These are phyloP conservation scores for Hymenopus coronatus DNA, from an alignment of 2,888 invertebrate genomes.

Conservation along the genomic window DNA sequence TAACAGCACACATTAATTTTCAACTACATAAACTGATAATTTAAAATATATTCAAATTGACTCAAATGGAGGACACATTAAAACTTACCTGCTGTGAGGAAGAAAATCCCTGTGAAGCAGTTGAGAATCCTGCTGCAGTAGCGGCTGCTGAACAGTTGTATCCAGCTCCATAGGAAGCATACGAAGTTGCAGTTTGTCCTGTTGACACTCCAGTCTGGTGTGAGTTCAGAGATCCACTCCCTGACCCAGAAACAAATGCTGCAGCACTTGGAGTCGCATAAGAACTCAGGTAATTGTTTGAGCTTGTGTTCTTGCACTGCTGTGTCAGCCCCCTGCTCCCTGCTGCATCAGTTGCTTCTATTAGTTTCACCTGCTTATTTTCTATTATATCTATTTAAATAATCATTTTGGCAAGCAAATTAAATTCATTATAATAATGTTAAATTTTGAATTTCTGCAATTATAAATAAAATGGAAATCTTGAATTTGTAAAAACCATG, in stretches of 20 bases:
- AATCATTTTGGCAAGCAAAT: too few species aligned
- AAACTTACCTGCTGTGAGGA: conserved; percentile 55
- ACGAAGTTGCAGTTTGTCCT: conserved; percentile 50
- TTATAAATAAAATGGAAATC: too few species aligned
- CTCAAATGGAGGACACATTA: not conserved
- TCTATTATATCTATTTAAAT: too few species aligned
- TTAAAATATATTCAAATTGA: too few species aligned
- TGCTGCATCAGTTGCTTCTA: not conserved
- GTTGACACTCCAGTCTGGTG: conserved; percentile 42
- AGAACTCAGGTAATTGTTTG: conserved; percentile 47
- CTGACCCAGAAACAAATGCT: conserved; percentile 39
- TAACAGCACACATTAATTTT: not conserved
- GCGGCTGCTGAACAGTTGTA: conserved; percentile 49
- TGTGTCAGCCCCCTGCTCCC: conserved; percentile 43
- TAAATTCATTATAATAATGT: too few species aligned
- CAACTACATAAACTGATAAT: not conserved
- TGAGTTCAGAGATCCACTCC: conserved; percentile 47
- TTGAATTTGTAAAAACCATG: too few species aligned
- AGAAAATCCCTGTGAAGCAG: conserved; percentile 31
- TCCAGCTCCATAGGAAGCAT: conserved; percentile 54
- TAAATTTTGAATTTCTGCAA: too few species aligned
- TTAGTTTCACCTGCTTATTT: too few species aligned
- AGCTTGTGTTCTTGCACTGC: conserved; percentile 44
- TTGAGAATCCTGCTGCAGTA: conserved; percentile 18
- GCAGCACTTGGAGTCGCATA: conserved; percentile 46